phyloP scores from a whole-genome alignment of 2,888 invertebrate species.

The Andrena trimmerana region DNA sequence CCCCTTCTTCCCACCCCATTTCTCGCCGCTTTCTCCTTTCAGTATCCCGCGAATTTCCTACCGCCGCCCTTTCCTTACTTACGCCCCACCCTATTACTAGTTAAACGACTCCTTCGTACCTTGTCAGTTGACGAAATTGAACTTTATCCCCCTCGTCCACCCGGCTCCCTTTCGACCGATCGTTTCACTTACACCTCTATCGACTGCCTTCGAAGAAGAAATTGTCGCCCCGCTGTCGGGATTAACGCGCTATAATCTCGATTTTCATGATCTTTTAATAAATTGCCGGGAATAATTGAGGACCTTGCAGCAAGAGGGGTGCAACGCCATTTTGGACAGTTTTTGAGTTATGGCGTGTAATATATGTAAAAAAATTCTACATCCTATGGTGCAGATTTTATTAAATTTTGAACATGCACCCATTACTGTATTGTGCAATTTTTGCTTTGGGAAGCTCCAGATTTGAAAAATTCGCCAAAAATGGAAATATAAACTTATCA shows the following conservation, averaged over 20 bases:
- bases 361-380: too few relatives aligned
- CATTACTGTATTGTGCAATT: too few relatives aligned
- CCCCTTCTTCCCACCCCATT: background rate
- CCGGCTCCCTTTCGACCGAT: constrained; percentile 36
- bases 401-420: too few relatives aligned
- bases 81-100: constrained; percentile 44
- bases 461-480: too few relatives aligned
- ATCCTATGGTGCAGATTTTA: too few relatives aligned
- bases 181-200: constrained; percentile 47
- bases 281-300: too few relatives aligned
- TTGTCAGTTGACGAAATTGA: constrained; percentile 58
- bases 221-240: constrained; percentile 21
- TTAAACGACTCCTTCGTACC: constrained; percentile 59
- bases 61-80: constrained; percentile 34
- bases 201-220: constrained; percentile 34
- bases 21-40: background rate
- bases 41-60: constrained; percentile 46
- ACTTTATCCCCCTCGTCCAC: constrained; percentile 41
- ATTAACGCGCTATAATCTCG: constrained; percentile 14
- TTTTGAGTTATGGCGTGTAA: too few relatives aligned
- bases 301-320: too few relatives aligned
- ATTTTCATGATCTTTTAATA: background rate
- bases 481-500: too few relatives aligned
- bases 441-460: too few relatives aligned
- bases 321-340: too few relatives aligned